A percentile compares a stretch with the other conserved stretches of the same genome.
Evolutionary conservation across 2,113 vertebrate species (phyloP).

Genomic region (Lynx canadensis): DNA sequence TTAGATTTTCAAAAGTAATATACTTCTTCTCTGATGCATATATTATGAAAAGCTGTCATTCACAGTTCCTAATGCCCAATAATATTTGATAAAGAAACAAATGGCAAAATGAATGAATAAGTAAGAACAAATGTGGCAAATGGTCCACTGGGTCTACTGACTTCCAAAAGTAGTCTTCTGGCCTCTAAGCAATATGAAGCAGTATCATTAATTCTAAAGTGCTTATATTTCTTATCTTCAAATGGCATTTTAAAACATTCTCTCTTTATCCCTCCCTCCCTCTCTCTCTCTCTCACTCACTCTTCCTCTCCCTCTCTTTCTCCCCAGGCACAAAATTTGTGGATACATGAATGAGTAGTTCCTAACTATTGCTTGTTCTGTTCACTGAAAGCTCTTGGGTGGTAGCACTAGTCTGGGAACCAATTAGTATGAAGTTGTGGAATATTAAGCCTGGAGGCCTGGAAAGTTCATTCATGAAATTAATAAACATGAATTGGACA

Average conservation of each 20-base stretch:
- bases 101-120: background rate
- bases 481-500: conserved; percentile 21
- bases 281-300: too few relatives aligned
- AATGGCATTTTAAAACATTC: background rate
- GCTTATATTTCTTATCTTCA: background rate
- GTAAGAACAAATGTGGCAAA: background rate
- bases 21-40: background rate
- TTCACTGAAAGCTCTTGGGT: background rate
- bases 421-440: background rate
- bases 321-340: background rate
- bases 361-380: background rate
- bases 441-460: background rate
- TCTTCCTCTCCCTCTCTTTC: too few relatives aligned
- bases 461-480: background rate
- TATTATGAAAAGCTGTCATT: background rate
- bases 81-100: conserved; percentile 4
- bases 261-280: too few relatives aligned
- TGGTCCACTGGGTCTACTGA: background rate
- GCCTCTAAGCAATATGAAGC: background rate
- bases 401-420: background rate
- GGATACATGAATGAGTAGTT: background rate
- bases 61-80: background rate
- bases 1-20: background rate
- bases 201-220: background rate
- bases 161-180: background rate